Evolutionary conservation across 2,888 invertebrate species (phyloP).

Genomic region (Petrophora chlorosata): DNA sequence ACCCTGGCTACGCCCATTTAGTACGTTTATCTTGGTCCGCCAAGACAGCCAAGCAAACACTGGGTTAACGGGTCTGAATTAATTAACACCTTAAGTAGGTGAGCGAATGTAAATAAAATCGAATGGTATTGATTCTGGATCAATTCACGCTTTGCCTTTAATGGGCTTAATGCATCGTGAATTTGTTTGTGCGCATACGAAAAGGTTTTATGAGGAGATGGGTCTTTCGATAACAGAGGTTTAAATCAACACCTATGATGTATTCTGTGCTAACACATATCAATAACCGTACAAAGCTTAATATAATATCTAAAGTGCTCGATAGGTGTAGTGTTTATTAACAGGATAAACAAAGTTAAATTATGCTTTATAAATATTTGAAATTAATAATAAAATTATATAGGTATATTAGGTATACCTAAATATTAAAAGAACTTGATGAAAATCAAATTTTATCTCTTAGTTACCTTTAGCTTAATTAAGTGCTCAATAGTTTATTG

Average conservation of each 20-base stretch:
- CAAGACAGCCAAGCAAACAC: slow-evolving; percentile 26
- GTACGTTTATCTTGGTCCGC: slow-evolving; percentile 17
- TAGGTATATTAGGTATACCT: too few species aligned
- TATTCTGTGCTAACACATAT: not conserved
- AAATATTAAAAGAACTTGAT: too few species aligned
- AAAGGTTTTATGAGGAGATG: slow-evolving; percentile 19
- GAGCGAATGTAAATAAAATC: slow-evolving; percentile 37
- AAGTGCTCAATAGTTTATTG: too few species aligned
- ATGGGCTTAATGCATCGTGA: slow-evolving; percentile 24
- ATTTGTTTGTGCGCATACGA: slow-evolving; percentile 14
- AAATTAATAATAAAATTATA: too few species aligned
- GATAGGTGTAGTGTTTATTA: too few species aligned
- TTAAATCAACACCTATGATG: not conserved
- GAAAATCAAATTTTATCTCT: too few species aligned
- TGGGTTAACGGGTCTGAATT: slow-evolving; percentile 41
- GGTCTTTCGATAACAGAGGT: slow-evolving; percentile 8
- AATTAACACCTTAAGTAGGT: slow-evolving; percentile 41
- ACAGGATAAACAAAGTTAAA: too few species aligned
- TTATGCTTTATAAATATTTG: too few species aligned
- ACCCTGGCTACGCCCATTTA: slow-evolving; percentile 1
- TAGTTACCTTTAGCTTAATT: too few species aligned
- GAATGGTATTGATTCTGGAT: slow-evolving; percentile 34
- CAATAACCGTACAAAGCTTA: too few species aligned
- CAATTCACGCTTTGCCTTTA: slow-evolving; percentile 34
- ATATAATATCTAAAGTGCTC: too few species aligned